Percentiles rank a stretch among this genome's conserved stretches.
These are phyloP conservation scores for Vandiemenella viatica DNA, from an alignment of 2,888 invertebrate species.

Conservation along the genomic window DNA sequence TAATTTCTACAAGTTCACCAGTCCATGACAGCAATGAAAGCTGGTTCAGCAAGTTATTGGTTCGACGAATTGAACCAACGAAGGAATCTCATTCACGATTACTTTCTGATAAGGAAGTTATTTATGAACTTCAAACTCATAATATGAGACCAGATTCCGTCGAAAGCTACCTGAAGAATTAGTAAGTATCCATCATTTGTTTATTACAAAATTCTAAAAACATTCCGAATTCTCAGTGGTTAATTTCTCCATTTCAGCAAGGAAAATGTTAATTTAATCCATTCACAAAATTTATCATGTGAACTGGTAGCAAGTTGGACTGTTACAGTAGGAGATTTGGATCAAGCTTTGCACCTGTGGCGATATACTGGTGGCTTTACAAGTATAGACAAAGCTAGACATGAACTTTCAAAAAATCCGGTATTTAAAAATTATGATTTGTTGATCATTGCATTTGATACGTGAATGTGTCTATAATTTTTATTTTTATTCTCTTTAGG, in stretches of 20 bases:
- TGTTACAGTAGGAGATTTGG: constrained; percentile 91
- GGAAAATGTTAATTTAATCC: constrained; percentile 59
- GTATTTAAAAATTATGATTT: constrained; percentile 28
- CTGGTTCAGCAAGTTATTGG: constrained; percentile 79
- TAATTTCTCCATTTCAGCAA: constrained; percentile 39
- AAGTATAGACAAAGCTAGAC: constrained; percentile 64
- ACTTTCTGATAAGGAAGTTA: constrained; percentile 88
- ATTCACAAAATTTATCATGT: constrained; percentile 59
- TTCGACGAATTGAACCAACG: constrained; percentile 82
- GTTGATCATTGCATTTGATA: neutral
- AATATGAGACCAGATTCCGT: constrained; percentile 82
- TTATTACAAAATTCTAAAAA: too few species aligned
- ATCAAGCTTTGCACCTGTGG: constrained; percentile 94
- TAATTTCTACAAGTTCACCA: constrained; percentile 8
- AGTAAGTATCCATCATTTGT: too few species aligned
- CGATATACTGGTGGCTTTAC: constrained; percentile 86
- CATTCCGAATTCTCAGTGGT: too few species aligned
- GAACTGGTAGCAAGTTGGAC: constrained; percentile 92
- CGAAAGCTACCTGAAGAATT: constrained; percentile 73
- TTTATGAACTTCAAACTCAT: constrained; percentile 91
- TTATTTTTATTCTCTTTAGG: constrained; percentile 33
- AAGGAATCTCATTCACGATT: constrained; percentile 94
- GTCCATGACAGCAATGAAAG: constrained; percentile 37
- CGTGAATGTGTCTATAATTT: neutral
- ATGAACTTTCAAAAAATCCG: constrained; percentile 47